Conservation (phyloP, 37 sponge, comb jelly and placozoan species). For the Agelas oroides region DNA sequence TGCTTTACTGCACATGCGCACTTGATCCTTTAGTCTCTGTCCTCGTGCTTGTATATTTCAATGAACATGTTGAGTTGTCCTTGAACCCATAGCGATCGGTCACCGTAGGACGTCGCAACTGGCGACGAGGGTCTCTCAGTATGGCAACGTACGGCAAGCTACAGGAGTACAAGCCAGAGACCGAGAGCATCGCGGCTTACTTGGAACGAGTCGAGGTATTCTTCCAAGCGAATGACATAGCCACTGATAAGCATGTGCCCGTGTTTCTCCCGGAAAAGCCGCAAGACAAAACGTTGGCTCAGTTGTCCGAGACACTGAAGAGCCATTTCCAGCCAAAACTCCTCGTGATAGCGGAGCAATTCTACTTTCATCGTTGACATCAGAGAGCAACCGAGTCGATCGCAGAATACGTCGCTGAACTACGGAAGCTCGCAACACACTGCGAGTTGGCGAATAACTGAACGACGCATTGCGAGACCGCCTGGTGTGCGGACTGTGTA, state of each 20-base stretch:
- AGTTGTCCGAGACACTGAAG: neutral
- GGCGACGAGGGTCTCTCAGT: conserved; percentile 34
- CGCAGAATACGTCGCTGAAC: neutral
- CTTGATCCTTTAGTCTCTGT: too few relatives aligned
- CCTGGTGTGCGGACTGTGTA: conserved; percentile 11
- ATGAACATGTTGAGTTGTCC: too few relatives aligned
- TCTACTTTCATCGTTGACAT: neutral
- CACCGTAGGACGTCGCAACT: neutral
- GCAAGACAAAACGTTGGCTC: neutral
- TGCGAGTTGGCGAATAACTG: conserved; percentile 9
- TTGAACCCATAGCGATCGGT: too few relatives aligned
- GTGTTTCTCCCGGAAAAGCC: conserved; percentile 9
- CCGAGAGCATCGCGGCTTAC: neutral
- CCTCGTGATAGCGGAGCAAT: conserved; percentile 1
- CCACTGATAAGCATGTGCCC: neutral
- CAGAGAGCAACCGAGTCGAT: neutral
- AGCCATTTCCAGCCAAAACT: neutral
- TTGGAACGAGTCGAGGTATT: neutral
- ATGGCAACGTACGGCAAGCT: neutral
- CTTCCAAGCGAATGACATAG: neutral
- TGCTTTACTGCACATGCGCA: too few relatives aligned
- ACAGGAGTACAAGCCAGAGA: neutral
- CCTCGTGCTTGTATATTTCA: too few relatives aligned
- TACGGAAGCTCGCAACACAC: neutral
- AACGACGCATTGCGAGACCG: conserved; percentile 10